Conservation (phyloP, 1,140 invertebrate genomes). For the Bradysia coprophila region DNA sequence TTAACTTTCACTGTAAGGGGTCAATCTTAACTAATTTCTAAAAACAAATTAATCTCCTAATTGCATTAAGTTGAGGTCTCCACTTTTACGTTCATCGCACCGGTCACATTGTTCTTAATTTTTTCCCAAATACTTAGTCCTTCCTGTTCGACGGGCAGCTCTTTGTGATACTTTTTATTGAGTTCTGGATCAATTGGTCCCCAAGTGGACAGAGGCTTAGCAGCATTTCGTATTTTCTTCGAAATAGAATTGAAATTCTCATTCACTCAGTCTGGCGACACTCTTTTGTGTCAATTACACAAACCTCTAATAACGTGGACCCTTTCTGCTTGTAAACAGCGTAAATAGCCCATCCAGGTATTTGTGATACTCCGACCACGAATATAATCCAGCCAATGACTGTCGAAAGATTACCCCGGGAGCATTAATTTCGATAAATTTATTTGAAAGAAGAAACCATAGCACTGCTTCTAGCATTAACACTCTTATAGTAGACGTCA, state of each 20-base stretch:
- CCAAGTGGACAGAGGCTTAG: constrained; percentile 29
- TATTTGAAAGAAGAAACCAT: background rate
- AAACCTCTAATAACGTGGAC: constrained; percentile 11
- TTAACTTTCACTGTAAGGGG: no score
- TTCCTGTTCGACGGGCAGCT: no score
- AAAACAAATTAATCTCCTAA: no score
- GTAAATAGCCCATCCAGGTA: constrained; percentile 33
- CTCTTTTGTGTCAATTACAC: background rate
- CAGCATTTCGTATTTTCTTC: constrained; percentile 25
- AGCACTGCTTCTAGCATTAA: no score
- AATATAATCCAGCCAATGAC: constrained; percentile 35
- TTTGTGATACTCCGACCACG: constrained; percentile 30
- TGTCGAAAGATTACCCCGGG: constrained; percentile 11
- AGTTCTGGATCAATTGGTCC: constrained; percentile 24
- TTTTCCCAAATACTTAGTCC: no score
- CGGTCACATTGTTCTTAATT: background rate
- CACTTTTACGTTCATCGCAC: no score
- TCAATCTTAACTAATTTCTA: no score
- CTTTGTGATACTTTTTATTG: constrained; percentile 12
- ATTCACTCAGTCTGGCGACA: background rate
- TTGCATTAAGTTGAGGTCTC: no score
- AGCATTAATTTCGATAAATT: background rate
- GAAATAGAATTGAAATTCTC: background rate
- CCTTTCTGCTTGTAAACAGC: constrained; percentile 24
- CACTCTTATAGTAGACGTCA: no score